A percentile compares a stretch with the other conserved stretches of the same genome.
These are phyloP conservation scores for Eretmochelys imbricata DNA, from an alignment of 2,113 vertebrate genomes.

Conservation along the genomic window DNA sequence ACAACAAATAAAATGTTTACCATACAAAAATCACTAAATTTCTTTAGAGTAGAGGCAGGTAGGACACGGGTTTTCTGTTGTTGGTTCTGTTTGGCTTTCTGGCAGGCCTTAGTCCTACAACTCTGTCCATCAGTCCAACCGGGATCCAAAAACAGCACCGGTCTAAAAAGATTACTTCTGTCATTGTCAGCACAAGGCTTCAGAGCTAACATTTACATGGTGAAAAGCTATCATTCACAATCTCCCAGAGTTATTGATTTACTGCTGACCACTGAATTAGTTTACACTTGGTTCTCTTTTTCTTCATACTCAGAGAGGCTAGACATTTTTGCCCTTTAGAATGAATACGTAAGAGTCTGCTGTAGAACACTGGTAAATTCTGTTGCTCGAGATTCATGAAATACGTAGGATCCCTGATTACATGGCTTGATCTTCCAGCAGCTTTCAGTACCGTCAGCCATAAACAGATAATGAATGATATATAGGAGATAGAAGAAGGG, in stretches of 20 bases:
- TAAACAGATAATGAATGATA: not conserved
- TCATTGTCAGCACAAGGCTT: accelerated
- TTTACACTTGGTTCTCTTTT: not conserved
- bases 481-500: not conserved
- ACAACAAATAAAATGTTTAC: not conserved
- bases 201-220: not conserved
- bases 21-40: not conserved
- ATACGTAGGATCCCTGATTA: not conserved
- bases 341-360: not conserved
- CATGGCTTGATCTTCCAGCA: not conserved
- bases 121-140: not conserved
- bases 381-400: not conserved
- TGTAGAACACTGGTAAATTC: not conserved
- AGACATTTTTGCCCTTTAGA: not conserved
- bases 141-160: not conserved
- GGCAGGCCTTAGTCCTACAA: not conserved
- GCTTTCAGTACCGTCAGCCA: not conserved
- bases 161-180: not conserved
- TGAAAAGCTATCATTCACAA: slow-evolving; percentile 14
- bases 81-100: not conserved
- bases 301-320: not conserved
- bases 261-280: not conserved
- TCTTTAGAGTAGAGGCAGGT: not conserved
- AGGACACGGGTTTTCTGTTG: not conserved
- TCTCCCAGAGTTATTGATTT: slow-evolving; percentile 5